Evolutionary conservation across 2,888 invertebrate genomes (phyloP).

Genomic region (Synergus japonicus): DNA sequence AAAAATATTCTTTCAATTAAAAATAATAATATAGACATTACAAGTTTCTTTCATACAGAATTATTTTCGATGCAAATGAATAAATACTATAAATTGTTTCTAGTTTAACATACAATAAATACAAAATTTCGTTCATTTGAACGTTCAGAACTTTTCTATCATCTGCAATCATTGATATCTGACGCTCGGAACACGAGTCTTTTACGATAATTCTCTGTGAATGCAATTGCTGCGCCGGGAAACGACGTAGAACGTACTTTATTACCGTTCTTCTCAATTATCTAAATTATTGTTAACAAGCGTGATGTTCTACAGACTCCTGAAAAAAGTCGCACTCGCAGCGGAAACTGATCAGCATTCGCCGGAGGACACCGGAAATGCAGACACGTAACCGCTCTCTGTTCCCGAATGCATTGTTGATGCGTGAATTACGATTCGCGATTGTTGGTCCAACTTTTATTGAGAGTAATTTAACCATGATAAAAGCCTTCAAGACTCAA

Average conservation of each 20-base stretch:
- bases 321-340: conserved; percentile 48
- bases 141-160: no score
- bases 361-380: conserved; percentile 53
- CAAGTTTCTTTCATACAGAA: no score
- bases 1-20: no score
- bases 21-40: no score
- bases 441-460: conserved; percentile 9
- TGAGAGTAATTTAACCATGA: neutral
- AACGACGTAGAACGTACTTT: conserved; percentile 4
- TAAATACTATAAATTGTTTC: no score
- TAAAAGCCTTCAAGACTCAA: neutral
- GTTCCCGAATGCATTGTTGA: conserved; percentile 29
- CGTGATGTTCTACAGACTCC: conserved; percentile 18
- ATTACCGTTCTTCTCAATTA: conserved; percentile 23
- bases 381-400: conserved; percentile 8
- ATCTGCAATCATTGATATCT: neutral
- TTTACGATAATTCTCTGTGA: conserved; percentile 1
- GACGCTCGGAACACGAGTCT: conserved; percentile 7
- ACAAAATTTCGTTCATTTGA: no score
- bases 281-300: conserved; percentile 20
- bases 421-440: neutral
- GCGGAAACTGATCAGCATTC: conserved; percentile 50
- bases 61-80: no score
- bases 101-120: no score
- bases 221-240: conserved; percentile 9